Evolutionary conservation across 2,888 invertebrate species (phyloP), one percentile per base, ranked within the genome.

Genomic region (Pediacus dermestoides): DNA sequence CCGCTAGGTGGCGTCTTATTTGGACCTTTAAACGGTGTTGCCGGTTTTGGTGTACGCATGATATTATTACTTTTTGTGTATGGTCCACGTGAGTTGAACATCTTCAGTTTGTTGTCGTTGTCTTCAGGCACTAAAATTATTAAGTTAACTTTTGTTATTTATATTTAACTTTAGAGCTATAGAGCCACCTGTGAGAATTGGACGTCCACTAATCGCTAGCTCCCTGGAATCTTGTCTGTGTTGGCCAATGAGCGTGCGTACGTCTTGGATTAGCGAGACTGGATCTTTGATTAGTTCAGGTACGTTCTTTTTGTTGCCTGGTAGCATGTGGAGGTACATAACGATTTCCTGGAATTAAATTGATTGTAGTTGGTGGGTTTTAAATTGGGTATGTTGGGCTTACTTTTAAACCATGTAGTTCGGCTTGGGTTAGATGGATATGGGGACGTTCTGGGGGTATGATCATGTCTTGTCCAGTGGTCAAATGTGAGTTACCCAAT

Each of bases 221-320:
- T 87, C 83, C 27, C 86, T 84, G 58, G 81, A 86, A 64, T 95
- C 95, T 57, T 87, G 84, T 36, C 89, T 77, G 64, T 96, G 95
- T 34, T 88, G 81, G 55, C 90, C 87, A 6, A 96, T 89, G 44
- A 95, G 65, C 4, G 86, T 85, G 49, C 94, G 78, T 2, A 94
- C 89, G 63, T 95, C 94, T 45, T 85, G 81, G 33, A 96, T 87
- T 22, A 96, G 72, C 0, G 86, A 86, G 22, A 93, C 88, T 0
- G 95, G 91, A 66, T 95, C 89, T 1, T 82, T 78, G 12, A 96
- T 81, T 31, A 95, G 72, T 55, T 90, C 92, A 1, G 96, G 96
- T 16, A 96, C 88, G 38, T 87, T 89, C 68, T 92, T 92, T 61
- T 91, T 89, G 42, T 86, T 86, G 0, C 87, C 82, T 8, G 95